These are phyloP conservation scores for Hypolimnas misippus DNA, from an alignment of 2,888 invertebrate genomes.

Conservation along the genomic window DNA sequence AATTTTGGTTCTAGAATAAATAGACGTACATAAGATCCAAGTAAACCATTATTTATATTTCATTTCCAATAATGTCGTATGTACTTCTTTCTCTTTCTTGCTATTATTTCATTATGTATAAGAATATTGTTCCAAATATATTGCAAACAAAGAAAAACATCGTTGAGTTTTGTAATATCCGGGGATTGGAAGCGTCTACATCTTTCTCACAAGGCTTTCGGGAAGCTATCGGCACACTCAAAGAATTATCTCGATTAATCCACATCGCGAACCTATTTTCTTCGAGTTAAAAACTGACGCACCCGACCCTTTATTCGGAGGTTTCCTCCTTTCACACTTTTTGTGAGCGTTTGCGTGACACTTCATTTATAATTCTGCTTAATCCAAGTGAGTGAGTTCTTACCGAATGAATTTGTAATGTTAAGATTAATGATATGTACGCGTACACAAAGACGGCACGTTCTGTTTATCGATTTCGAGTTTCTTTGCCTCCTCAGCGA, in stretches of 20 bases:
- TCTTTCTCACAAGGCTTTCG: conserved; percentile 12
- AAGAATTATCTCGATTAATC: conserved; percentile 63
- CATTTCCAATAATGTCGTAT: background rate
- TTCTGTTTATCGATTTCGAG: conserved; percentile 28
- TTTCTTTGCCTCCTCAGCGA: conserved; percentile 9
- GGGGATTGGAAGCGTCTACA: conserved; percentile 20
- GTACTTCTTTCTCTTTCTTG: background rate
- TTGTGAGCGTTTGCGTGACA: conserved; percentile 74
- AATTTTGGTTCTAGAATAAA: no score
- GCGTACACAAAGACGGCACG: conserved; percentile 27
- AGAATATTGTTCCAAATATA: conserved; percentile 26
- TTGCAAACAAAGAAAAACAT: conserved; percentile 26
- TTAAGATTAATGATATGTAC: conserved; percentile 67
- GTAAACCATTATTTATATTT: no score
- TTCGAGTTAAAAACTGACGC: conserved; percentile 70
- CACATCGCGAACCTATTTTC: conserved; percentile 58
- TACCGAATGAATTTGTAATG: conserved; percentile 82
- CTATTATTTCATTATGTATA: conserved; percentile 1
- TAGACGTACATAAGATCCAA: no score
- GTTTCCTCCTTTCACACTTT: conserved; percentile 73
- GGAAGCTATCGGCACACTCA: conserved; percentile 45
- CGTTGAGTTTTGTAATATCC: conserved; percentile 32
- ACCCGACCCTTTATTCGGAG: conserved; percentile 60
- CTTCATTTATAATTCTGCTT: conserved; percentile 82
- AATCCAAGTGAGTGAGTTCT: conserved; percentile 81